Base-by-base conservation (phyloP, 1,140 invertebrate species). In the Periplaneta americana region DNA sequence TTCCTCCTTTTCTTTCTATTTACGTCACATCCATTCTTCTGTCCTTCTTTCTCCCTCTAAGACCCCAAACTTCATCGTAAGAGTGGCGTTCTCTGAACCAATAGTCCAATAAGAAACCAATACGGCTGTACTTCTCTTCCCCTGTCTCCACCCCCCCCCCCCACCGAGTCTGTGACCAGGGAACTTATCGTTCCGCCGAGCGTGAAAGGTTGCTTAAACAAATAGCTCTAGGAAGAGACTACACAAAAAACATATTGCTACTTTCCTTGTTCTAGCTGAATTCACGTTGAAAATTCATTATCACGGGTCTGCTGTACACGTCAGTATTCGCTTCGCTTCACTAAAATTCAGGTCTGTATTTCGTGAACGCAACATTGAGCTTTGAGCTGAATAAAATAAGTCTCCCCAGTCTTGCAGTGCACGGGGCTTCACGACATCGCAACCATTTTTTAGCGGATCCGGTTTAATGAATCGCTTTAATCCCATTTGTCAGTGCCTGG, bases 61-160 rank as follows among this genome's bases (percentile, higher is more conserved):
- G 31, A 33, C 18, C 31, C 33, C 31, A 33, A 33, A 77, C 31
- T 75, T 77, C 75, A 36, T 33, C 35, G n/a, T 33, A 77, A 34
- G 33, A 77, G 75, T 66, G 32, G 75, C 75, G 33, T 77, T 77
- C 35, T 77, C 75, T 0, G 6, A 77, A 31, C 35, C 75, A 77
- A 77, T 77, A 31, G 75, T 77, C 75, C 75, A 77, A 77, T 77
- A 77, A 34, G 75, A 77, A 77, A 33, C 33, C 75, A 77, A 77
- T 77, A 34, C 31, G 33, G 2, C n/a, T 33, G 31, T 77, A 34
- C 35, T 15, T 28, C 57, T 66, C 17, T 28, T 17, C 57, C 57
- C n/a, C 11, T 66, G 22, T 15, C 48, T 13, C 48, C 48, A n/a
- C n/a, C 8, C 8, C 1, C 22, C 48, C 6, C 8, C 4, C 6